Percentiles rank a stretch among this genome's conserved stretches.
Evolutionary conservation across 2,113 vertebrate species (phyloP).

Genomic region (Tenrec ecaudatus): DNA sequence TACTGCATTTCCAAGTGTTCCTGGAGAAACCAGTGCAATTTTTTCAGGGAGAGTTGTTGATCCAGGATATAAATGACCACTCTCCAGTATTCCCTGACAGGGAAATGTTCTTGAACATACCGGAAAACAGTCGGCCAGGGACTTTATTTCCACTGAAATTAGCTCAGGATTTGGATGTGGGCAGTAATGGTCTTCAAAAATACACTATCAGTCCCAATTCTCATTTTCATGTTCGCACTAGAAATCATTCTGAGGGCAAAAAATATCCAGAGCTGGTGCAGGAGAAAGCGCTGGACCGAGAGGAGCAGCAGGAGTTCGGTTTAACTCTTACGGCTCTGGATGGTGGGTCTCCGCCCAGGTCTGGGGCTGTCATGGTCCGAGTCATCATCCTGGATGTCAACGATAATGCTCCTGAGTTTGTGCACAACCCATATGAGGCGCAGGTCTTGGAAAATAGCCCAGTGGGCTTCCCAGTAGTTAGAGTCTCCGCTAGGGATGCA

Average conservation of each 20-base stretch:
- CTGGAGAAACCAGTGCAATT: conserved; percentile 89
- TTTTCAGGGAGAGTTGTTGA: conserved; percentile 83
- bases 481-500: conserved; percentile 78
- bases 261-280: conserved; percentile 83
- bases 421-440: conserved; percentile 68
- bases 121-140: conserved; percentile 83
- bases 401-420: conserved; percentile 81
- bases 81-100: conserved; percentile 84
- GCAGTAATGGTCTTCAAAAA: conserved; percentile 86
- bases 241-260: conserved; percentile 71
- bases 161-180: conserved; percentile 88
- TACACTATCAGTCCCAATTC: conserved; percentile 82
- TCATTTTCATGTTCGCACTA: conserved; percentile 83
- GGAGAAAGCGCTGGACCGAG: conserved; percentile 81
- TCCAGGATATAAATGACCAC: conserved; percentile 91
- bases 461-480: conserved; percentile 39
- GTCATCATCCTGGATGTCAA: conserved; percentile 81
- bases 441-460: conserved; percentile 74
- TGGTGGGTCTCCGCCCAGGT: conserved; percentile 68
- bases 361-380: conserved; percentile 64
- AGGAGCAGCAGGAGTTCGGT: conserved; percentile 74
- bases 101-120: conserved; percentile 84
- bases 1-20: conserved; percentile 87
- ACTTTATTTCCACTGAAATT: conserved; percentile 79
- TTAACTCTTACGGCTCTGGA: conserved; percentile 82